Evolutionary conservation across 2,797 vertebrate genomes (phyloP), one percentile per base, ranked within the genome.

Genomic region (Scolopax bukidnonensis): DNA sequence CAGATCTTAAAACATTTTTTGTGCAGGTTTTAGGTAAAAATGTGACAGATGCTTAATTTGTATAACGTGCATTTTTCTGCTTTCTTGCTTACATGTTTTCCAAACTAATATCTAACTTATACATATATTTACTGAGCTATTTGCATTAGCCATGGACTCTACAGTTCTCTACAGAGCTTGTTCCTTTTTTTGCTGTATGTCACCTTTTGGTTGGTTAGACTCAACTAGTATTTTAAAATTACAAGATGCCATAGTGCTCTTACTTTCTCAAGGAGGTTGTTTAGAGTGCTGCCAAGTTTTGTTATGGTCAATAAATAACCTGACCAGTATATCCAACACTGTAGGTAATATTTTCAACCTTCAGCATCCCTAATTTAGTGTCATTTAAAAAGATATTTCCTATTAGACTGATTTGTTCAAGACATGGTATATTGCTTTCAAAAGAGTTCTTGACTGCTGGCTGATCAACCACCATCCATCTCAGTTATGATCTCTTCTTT

Each of bases 21-120:
- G 18, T 12, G 7, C 3, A 32, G 3, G 7, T 41, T 77, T 69
- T 54, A 53, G 3, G 10, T 75, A 12, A 68, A 93, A 59, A 51
- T 45, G 0, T 48, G 47, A 73, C 21, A 21, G 13, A 20, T n/a
- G 36, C 2, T 76, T 68, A 57, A 12, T 41, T 81, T 54, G 33
- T 36, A 10, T 20, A 12, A 7, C 7, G 1, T 1, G 1, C 51
- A 27, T 27, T 60, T 70, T 91, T 47, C 8, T 69, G 8, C 1
- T 65, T 74, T 10, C 12, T 68, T 30, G 1, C 18, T 70, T n/a
- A 16, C 2, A 0, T 32, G 8, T 33, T 75, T 94, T 87, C 43
- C 12, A 82, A 84, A 78, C 6, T 45, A 9, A 13, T 69, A 3
- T n/a, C 13, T 91, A 45, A 21, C 63, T 81, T 70, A 50, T 10